Base-by-base conservation (phyloP, 1,140 invertebrate genomes). In the Aphidius ervi region DNA sequence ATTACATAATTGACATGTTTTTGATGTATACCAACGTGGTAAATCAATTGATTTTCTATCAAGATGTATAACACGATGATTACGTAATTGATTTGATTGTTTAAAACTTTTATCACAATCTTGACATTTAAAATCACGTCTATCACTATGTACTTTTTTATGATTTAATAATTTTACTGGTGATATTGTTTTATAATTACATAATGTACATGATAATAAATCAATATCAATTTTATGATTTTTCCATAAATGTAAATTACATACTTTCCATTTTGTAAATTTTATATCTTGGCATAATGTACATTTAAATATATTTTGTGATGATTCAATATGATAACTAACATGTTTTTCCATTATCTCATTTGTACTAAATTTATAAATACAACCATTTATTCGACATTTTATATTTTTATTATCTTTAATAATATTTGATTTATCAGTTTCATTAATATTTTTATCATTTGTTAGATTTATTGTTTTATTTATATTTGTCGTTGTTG, bases 1-100 rank as follows among this genome's bases (percentile, higher is more conserved):
- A 20, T 83, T 78, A 69, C 89, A 91, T 39, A 86, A 83, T 50
- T 85, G 81, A 70, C 89, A 91, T n/a, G 83, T 81, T 68, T 87
- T 87, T 37, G 84, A 82, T 1, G 82, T 83, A 67, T 86, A 88
- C 83, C 86, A 84, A 47, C 79, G 73, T 52, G 79, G 73, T 46
- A 9, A 65, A 23, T 77, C 69, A 6, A 61, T 52, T 10, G 74
- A 67, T 70, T 81, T 81, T 16, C 78, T 70, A 65, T 82, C 77
- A 46, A 82, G 69, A 74, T 87, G 85, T 59, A 82, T 80, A 1
- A 84, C 76, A 58, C 82, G 76, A 67, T 88, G 86, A 72, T 86
- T 86, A 55, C 81, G 75, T 65, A 88, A 78, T 70, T 88, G 86
- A 65, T 82, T 82, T 23, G 82, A 70, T 66, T 87, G 86, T 66